Conservation (phyloP, 2,113 vertebrate species). For the Pelvicachromis taeniatus region DNA sequence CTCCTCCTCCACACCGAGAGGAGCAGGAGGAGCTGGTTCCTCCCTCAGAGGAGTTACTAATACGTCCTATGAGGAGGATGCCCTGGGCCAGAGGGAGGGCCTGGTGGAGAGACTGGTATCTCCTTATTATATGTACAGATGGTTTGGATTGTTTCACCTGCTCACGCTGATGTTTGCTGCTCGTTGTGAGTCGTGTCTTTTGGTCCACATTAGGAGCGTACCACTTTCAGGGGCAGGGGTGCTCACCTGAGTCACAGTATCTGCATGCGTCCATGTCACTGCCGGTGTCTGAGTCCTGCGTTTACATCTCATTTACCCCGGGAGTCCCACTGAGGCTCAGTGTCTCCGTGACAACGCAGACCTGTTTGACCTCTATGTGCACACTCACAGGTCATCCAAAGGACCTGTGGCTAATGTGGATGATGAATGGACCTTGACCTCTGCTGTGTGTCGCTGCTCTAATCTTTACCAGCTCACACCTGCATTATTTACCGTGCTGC, state of each 20-base stretch:
- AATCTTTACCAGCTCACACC: neutral
- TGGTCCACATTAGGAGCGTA: neutral
- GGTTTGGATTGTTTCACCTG: neutral
- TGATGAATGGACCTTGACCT: neutral
- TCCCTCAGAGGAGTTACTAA: no score
- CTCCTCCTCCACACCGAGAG: neutral
- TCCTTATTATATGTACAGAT: neutral
- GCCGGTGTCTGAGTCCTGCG: neutral
- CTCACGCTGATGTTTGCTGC: rapidly evolving
- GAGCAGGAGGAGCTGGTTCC: neutral
- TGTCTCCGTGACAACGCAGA: neutral
- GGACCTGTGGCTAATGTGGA: rapidly evolving
- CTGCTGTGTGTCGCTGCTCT: neutral
- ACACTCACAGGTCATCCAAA: neutral
- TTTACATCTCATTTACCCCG: neutral
- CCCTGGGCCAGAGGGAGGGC: neutral
- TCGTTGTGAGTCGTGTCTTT: neutral
- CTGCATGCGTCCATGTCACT: neutral
- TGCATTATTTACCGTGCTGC: no score
- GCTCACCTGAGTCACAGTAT: neutral
- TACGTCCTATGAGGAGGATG: rapidly evolving
- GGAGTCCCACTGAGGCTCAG: rapidly evolving
- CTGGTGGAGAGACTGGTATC: neutral
- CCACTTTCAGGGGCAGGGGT: neutral
- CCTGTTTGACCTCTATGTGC: neutral